Percentiles rank a stretch among this genome's conserved stretches.
Evolutionary conservation across 2,113 vertebrate species (phyloP).

Genomic region (Bathybates hornii): DNA sequence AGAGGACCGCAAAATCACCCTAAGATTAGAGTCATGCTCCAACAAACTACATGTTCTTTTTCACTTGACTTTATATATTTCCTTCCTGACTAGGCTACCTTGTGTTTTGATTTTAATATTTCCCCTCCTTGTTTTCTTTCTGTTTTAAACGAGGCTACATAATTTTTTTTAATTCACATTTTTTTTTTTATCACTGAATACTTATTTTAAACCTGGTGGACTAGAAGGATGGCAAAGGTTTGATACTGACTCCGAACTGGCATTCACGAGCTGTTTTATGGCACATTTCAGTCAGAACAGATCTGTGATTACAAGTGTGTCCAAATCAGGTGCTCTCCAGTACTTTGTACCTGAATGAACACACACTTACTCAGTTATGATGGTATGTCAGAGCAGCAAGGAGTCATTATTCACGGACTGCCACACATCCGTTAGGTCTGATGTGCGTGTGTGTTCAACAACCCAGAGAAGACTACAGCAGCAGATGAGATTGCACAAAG

Average conservation of each 20-base stretch:
- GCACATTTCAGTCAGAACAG: neutral
- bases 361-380: neutral
- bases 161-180: neutral
- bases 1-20: neutral
- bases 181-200: neutral
- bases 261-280: neutral
- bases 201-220: neutral
- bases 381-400: constrained; percentile 14
- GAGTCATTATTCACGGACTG: constrained; percentile 44
- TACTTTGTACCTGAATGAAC: neutral
- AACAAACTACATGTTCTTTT: neutral
- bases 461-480: neutral
- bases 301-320: neutral
- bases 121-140: neutral
- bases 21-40: neutral
- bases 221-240: neutral
- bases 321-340: constrained; percentile 29
- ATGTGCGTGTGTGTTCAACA: neutral
- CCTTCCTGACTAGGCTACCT: neutral
- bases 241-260: neutral
- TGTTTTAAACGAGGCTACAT: neutral
- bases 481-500: neutral
- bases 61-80: neutral
- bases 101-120: neutral
- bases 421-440: constrained; percentile 28